Base-by-base conservation (phyloP, 2,888 invertebrate genomes). In the Anticlea derivata region DNA sequence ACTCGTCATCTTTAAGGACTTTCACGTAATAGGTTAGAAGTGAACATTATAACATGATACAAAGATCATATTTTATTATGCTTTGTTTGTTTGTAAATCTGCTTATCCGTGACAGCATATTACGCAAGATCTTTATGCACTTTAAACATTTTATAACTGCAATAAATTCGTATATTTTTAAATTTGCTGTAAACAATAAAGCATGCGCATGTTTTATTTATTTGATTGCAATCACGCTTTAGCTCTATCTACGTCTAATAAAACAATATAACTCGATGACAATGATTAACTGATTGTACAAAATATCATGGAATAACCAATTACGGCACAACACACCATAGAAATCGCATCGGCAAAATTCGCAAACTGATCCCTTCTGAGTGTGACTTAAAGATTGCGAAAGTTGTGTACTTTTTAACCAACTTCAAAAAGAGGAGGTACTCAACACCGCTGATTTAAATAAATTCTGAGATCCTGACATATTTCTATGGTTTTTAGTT, bases 171-270 rank as follows among this genome's bases (percentile, higher is more conserved):
- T 22, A 30, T 27, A 31, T 35, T 50, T 51, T 50, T 41, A 29
- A 24, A 26, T 8, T 13, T 53, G 10, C 34, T 35, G 1, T 30
- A 39, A 40, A 35, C 30, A 23, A 8, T 22, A 55, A 33, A 49
- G 85, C 85, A 83, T 80, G 83, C 24, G 83, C 83, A 84, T 83
- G 84, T 50, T 58, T 49, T 58, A 43, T 58, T 49, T 58, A 43
- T 40, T 53, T 41, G 29, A 40, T 49, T 53, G 38, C 41, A 34
- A 34, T 47, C 44, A 47, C 34, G 41, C 50, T 56, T 55, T 45
- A 30, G 30, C 41, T 55, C 46, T 59, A 55, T 60, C 52, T 63
- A 33, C 45, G 50, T 57, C 54, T 58, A 57, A 47, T 56, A 46
- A 50, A 57, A 40, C 29, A 40, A 1, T 27, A 34, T n/a, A 26